A percentile compares a stretch with the other conserved stretches of the same genome.
Evolutionary conservation across 2,888 invertebrate species (phyloP).

Genomic region (Euzophera pinguis): DNA sequence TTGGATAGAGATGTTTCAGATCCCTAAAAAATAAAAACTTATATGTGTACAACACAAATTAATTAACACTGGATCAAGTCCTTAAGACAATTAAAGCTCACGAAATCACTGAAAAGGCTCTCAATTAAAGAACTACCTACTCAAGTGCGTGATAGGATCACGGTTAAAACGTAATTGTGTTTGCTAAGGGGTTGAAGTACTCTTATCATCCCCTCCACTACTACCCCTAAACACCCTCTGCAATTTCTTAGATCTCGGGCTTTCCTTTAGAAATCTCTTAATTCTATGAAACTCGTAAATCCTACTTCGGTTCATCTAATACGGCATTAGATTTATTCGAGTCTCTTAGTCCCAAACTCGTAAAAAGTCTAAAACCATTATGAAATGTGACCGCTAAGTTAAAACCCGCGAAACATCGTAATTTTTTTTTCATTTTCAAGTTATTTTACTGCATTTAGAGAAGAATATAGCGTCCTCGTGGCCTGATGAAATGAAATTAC

Average conservation of each 20-base stretch:
- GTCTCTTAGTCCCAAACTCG: constrained; percentile 21
- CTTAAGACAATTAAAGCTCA: constrained; percentile 16
- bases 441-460: constrained; percentile 13
- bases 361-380: constrained; percentile 24
- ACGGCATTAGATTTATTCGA: constrained; percentile 25
- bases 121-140: constrained; percentile 30
- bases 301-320: constrained; percentile 36
- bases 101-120: constrained; percentile 20
- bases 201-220: constrained; percentile 18
- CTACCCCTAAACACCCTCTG: constrained; percentile 19
- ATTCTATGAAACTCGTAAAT: constrained; percentile 40
- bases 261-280: constrained; percentile 33
- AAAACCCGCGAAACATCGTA: constrained; percentile 17
- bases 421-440: constrained; percentile 23
- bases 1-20: too few species aligned
- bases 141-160: constrained; percentile 34
- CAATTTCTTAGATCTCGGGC: constrained; percentile 22
- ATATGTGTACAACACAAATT: not conserved
- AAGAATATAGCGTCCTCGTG: not conserved
- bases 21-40: too few species aligned
- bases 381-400: constrained; percentile 14
- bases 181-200: constrained; percentile 36
- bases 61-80: not conserved
- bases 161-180: constrained; percentile 43
- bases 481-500: constrained; percentile 12